These are phyloP conservation scores for Zootoca vivipara DNA, from an alignment of 2,113 vertebrate species.

Conservation along the genomic window DNA sequence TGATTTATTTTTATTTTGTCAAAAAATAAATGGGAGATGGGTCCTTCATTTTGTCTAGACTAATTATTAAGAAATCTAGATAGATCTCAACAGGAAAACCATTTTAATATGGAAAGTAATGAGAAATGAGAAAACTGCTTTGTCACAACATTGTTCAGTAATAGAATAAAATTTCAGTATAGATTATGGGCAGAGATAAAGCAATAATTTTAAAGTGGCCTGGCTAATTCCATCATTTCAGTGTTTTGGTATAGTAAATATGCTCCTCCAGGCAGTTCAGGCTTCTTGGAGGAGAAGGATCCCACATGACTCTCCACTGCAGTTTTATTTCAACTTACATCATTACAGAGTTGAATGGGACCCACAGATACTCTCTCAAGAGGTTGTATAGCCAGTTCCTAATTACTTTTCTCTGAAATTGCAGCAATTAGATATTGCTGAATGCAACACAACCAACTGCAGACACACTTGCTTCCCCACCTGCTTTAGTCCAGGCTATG, in stretches of 20 bases:
- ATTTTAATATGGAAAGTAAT: constrained; percentile 37
- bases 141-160: not conserved
- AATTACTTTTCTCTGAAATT: constrained; percentile 59
- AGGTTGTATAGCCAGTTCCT: constrained; percentile 25
- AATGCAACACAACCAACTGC: constrained; percentile 58
- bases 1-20: not conserved
- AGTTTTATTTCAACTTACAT: constrained; percentile 52
- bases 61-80: constrained; percentile 12
- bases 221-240: constrained; percentile 47
- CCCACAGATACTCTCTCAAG: constrained; percentile 34
- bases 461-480: constrained; percentile 63
- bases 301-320: constrained; percentile 50
- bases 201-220: constrained; percentile 37
- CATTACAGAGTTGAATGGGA: constrained; percentile 58
- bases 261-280: constrained; percentile 42
- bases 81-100: constrained; percentile 42
- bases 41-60: constrained; percentile 38
- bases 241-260: constrained; percentile 48
- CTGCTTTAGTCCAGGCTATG: constrained; percentile 77
- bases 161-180: not conserved
- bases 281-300: constrained; percentile 51
- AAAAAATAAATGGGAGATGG: constrained; percentile 19
- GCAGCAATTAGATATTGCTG: constrained; percentile 52
- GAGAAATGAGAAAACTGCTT: constrained; percentile 1
- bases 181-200: not conserved